Conservation (phyloP, 2,888 invertebrate species). For the Agonopterix heracliana region DNA sequence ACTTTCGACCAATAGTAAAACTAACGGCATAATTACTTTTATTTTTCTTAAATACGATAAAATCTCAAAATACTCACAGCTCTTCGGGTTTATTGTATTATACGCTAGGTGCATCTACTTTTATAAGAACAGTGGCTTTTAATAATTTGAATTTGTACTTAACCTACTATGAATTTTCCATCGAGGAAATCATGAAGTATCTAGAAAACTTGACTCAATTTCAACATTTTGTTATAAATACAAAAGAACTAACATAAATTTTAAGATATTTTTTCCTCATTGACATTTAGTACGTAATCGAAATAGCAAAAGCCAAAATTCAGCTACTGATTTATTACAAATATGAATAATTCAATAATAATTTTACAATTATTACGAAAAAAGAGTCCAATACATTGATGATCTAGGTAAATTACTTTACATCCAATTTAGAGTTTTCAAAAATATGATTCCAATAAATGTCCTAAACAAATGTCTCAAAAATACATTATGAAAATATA, state of each 20-base stretch:
- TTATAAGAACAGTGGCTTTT: constrained; percentile 75
- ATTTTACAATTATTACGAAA: constrained; percentile 26
- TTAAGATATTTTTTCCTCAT: constrained; percentile 2
- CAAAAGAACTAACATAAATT: constrained; percentile 14
- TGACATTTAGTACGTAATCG: not conserved
- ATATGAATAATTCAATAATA: constrained; percentile 23
- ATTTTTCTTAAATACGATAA: constrained; percentile 70
- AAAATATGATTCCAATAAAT: constrained; percentile 74
- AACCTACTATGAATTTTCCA: constrained; percentile 62
- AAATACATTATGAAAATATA: constrained; percentile 76
- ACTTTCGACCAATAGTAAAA: constrained; percentile 54
- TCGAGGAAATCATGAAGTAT: constrained; percentile 30
- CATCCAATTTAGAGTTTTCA: constrained; percentile 70
- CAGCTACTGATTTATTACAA: constrained; percentile 14
- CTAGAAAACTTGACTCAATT: constrained; percentile 36
- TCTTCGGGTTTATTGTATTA: constrained; percentile 74
- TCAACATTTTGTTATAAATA: constrained; percentile 18
- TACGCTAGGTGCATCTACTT: constrained; percentile 74
- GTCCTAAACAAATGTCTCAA: constrained; percentile 73
- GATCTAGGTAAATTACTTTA: constrained; percentile 59
- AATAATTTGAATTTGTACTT: constrained; percentile 75
- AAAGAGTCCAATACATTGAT: constrained; percentile 49
- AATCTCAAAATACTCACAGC: constrained; percentile 77
- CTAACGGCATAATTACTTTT: constrained; percentile 48
- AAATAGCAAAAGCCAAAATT: constrained; percentile 24